Evolutionary conservation across 2,113 vertebrate genomes (phyloP).

Genomic region (Platichthys stellatus): DNA sequence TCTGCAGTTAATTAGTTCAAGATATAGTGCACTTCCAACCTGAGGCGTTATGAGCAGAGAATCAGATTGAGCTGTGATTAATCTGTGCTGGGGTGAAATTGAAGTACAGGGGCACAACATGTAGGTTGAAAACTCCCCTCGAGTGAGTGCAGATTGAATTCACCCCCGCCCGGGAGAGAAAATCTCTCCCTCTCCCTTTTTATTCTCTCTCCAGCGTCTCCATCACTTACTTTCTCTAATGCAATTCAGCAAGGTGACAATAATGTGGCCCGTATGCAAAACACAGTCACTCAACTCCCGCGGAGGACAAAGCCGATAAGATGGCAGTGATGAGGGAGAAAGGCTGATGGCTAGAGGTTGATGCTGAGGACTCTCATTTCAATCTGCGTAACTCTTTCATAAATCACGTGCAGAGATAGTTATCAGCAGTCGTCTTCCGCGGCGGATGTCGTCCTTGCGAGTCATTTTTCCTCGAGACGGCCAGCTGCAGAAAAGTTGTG

Average conservation of each 20-base stretch:
- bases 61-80: slow-evolving; percentile 63
- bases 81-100: slow-evolving; percentile 47
- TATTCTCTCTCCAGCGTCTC: slow-evolving; percentile 27
- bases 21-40: slow-evolving; percentile 54
- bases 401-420: slow-evolving; percentile 31
- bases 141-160: slow-evolving; percentile 48
- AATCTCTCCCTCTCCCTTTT: slow-evolving; percentile 15
- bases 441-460: slow-evolving; percentile 3
- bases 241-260: slow-evolving; percentile 79
- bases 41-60: slow-evolving; percentile 62
- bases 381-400: slow-evolving; percentile 35
- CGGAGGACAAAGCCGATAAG: slow-evolving; percentile 44
- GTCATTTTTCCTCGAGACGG: neutral
- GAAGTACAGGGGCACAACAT: slow-evolving; percentile 46
- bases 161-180: slow-evolving; percentile 33
- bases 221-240: slow-evolving; percentile 64
- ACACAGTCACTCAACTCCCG: slow-evolving; percentile 25
- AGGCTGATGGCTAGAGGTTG: slow-evolving; percentile 22
- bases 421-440: slow-evolving; percentile 2
- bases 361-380: slow-evolving; percentile 30
- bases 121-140: slow-evolving; percentile 36
- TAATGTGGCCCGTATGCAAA: slow-evolving; percentile 79
- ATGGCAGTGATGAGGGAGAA: slow-evolving; percentile 44
- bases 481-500: neutral
- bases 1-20: slow-evolving; percentile 65